A percentile compares a stretch with the other conserved stretches of the same genome.
Evolutionary conservation across 2,113 vertebrate species (phyloP).

Genomic region (Cygnus atratus): DNA sequence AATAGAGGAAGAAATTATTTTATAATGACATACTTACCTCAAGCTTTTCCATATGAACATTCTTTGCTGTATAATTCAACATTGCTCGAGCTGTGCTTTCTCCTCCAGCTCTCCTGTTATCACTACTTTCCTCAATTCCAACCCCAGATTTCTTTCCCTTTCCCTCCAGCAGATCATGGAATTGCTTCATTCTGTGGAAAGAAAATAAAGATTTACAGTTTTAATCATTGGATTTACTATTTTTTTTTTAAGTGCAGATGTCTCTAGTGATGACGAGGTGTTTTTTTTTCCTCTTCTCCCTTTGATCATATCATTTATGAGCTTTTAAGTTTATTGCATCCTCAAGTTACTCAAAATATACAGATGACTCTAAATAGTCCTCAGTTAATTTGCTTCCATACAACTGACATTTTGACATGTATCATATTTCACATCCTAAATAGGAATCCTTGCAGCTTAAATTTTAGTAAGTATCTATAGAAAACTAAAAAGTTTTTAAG

Average conservation of each 20-base stretch:
- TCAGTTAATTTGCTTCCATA: background rate
- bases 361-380: background rate
- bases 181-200: constrained; percentile 88
- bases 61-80: constrained; percentile 86
- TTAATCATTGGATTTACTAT: background rate
- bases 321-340: background rate
- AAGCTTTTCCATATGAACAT: constrained; percentile 83
- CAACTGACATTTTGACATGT: background rate
- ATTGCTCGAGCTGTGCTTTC: constrained; percentile 85
- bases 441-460: background rate
- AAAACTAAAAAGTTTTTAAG: background rate
- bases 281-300: background rate
- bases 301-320: background rate
- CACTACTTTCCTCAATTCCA: constrained; percentile 84
- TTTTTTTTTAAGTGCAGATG: background rate
- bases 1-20: background rate
- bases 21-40: constrained; percentile 77
- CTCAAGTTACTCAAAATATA: background rate
- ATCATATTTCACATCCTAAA: background rate
- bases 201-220: background rate
- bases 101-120: constrained; percentile 83
- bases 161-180: constrained; percentile 87
- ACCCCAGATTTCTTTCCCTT: constrained; percentile 84
- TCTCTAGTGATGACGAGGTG: background rate
- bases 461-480: background rate